These are phyloP conservation scores for Grantiella picta DNA, from an alignment of 2,113 vertebrate species.

Conservation along the genomic window DNA sequence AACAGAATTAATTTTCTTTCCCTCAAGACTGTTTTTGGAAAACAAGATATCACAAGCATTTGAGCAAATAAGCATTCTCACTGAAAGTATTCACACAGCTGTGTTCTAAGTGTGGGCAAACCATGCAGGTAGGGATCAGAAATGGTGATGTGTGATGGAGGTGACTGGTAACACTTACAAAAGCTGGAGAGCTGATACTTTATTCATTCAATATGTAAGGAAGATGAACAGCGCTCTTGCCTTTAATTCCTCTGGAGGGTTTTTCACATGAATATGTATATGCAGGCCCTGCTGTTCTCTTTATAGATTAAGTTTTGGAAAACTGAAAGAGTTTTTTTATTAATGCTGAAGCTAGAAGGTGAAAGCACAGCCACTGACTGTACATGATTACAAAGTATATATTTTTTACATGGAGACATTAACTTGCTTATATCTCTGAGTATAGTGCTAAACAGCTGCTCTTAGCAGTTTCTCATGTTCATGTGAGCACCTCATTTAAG, in stretches of 20 bases:
- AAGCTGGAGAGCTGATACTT: background rate
- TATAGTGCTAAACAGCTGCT: background rate
- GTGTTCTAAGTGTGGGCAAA: background rate
- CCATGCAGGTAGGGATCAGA: background rate
- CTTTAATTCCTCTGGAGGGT: slow-evolving; percentile 29
- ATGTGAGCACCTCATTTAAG: background rate
- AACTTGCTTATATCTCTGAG: background rate
- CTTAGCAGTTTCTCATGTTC: background rate
- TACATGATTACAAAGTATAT: background rate
- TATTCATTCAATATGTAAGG: background rate
- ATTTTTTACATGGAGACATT: background rate
- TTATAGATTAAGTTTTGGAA: slow-evolving; percentile 19
- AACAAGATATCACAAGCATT: background rate
- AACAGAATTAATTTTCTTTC: background rate
- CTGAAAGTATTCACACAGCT: background rate
- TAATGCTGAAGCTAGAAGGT: background rate
- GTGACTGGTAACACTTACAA: background rate
- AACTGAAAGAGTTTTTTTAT: background rate
- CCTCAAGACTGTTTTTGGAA: background rate
- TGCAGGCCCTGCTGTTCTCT: background rate
- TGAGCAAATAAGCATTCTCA: background rate
- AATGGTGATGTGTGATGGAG: background rate
- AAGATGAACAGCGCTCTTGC: slow-evolving; percentile 1
- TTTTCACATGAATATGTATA: slow-evolving; percentile 32
- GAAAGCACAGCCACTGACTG: background rate